Percentiles rank a stretch among this genome's conserved stretches.
phyloP scores from a whole-genome alignment of 2,888 invertebrate genomes.

The Nemapogon koenigi region DNA sequence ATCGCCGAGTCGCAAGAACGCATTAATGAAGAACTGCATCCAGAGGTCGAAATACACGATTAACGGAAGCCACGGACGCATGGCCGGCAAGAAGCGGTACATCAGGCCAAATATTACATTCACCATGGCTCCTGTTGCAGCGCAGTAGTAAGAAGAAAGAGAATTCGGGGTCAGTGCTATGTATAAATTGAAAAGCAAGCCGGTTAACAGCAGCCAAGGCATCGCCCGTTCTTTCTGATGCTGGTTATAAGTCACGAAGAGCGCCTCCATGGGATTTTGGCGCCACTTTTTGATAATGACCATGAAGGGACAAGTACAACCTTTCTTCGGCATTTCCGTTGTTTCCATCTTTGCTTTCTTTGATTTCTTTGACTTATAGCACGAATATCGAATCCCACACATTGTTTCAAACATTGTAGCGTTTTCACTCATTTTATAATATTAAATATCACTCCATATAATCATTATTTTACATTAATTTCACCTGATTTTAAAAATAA shows the following conservation, averaged over 20 bases:
- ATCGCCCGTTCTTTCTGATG: constrained; percentile 46
- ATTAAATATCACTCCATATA: too few relatives aligned
- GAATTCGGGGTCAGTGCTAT: constrained; percentile 43
- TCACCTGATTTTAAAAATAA: too few relatives aligned
- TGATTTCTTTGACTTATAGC: too few relatives aligned
- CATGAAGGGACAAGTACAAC: background rate
- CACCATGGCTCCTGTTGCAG: too few relatives aligned
- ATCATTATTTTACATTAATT: too few relatives aligned
- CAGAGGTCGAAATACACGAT: constrained; percentile 70
- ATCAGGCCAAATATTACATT: background rate
- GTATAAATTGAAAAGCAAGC: constrained; percentile 39
- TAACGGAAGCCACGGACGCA: constrained; percentile 67
- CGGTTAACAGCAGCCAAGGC: constrained; percentile 39
- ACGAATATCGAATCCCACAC: too few relatives aligned
- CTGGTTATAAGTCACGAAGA: constrained; percentile 45
- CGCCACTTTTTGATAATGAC: too few relatives aligned
- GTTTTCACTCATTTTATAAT: too few relatives aligned
- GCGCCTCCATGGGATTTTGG: constrained; percentile 24
- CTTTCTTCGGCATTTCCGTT: background rate
- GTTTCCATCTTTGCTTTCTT: constrained; percentile 1
- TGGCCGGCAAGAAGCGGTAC: background rate
- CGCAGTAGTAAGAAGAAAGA: too few relatives aligned
- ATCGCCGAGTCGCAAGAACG: constrained; percentile 54
- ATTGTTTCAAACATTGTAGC: too few relatives aligned
- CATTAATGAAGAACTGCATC: constrained; percentile 38